A percentile compares a stretch with the other conserved stretches of the same genome.
phyloP scores from a whole-genome alignment of 2,113 vertebrate species.

The Charadrius vociferus region DNA sequence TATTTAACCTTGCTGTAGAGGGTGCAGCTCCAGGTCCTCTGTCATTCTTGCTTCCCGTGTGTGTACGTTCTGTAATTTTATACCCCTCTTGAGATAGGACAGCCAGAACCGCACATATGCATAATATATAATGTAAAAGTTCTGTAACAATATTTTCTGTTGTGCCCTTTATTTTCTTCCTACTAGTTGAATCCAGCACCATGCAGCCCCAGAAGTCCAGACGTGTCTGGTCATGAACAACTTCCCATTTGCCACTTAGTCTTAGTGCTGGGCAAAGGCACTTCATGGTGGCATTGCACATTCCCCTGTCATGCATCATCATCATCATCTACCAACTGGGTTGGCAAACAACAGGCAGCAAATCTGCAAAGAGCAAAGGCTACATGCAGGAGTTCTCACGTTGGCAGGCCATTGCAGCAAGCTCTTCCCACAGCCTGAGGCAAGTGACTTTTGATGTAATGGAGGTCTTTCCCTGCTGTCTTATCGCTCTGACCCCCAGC shows the following conservation, averaged over 20 bases:
- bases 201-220: background rate
- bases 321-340: background rate
- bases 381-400: background rate
- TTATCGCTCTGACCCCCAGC: background rate
- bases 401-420: background rate
- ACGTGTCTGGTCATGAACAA: background rate
- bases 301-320: background rate
- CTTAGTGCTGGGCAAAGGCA: background rate
- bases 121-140: background rate
- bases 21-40: background rate
- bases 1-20: background rate
- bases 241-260: background rate
- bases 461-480: background rate
- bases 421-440: background rate
- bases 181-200: background rate
- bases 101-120: accelerated
- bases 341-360: background rate
- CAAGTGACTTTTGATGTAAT: background rate
- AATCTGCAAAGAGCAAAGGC: background rate
- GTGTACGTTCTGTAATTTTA: background rate
- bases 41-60: background rate
- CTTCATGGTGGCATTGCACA: background rate
- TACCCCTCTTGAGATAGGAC: background rate
- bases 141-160: background rate
- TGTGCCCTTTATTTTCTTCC: background rate